Evolutionary conservation across 2,888 invertebrate species (phyloP).

Genomic region (Carabus problematicus): DNA sequence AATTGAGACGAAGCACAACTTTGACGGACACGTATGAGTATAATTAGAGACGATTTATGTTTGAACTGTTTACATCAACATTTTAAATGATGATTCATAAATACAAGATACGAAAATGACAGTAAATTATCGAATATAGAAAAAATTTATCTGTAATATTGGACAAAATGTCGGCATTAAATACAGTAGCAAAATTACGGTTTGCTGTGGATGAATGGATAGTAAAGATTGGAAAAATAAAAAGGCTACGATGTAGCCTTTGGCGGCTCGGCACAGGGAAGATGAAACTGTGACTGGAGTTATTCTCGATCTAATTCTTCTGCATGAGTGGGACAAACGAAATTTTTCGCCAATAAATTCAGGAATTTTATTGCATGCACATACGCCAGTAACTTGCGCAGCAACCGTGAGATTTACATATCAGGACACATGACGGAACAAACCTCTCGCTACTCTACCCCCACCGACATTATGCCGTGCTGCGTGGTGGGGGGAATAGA

Average conservation of each 20-base stretch:
- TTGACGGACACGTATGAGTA: too few relatives aligned
- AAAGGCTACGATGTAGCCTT: not conserved
- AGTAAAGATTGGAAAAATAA: not conserved
- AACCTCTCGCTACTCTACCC: too few relatives aligned
- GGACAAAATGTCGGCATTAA: not conserved
- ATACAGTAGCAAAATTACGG: not conserved
- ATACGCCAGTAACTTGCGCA: constrained; percentile 14
- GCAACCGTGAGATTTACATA: constrained; percentile 30
- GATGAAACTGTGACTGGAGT: not conserved
- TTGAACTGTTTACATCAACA: too few relatives aligned
- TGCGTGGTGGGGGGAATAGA: too few relatives aligned
- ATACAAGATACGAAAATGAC: too few relatives aligned
- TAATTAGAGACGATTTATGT: too few relatives aligned
- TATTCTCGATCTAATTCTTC: constrained; percentile 23
- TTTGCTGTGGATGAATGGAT: not conserved
- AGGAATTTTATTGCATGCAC: constrained; percentile 21
- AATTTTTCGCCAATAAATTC: constrained; percentile 35
- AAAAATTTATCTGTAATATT: too few relatives aligned
- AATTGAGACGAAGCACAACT: too few relatives aligned
- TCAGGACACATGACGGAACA: not conserved
- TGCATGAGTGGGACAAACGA: constrained; percentile 26
- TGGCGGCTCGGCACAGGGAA: not conserved
- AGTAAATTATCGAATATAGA: too few relatives aligned
- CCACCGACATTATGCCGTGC: too few relatives aligned
- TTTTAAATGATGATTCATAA: too few relatives aligned